phyloP scores from a whole-genome alignment of 2,113 vertebrate genomes.

The Amblyopsis rosae region DNA sequence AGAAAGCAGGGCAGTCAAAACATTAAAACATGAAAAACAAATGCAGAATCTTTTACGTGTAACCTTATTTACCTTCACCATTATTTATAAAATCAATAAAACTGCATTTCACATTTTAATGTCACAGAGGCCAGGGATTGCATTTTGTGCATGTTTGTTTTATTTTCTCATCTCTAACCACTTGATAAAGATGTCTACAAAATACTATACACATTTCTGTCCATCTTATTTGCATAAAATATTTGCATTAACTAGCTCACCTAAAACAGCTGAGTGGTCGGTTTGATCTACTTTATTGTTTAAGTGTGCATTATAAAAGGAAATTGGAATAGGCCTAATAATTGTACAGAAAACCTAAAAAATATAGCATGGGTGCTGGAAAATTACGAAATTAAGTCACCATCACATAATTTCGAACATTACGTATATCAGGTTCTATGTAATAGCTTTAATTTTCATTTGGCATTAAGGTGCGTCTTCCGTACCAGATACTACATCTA shows the following conservation, averaged over 20 bases:
- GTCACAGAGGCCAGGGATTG: constrained; percentile 34
- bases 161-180: constrained; percentile 9
- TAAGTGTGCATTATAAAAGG: too few relatives aligned
- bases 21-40: constrained; percentile 54
- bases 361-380: too few relatives aligned
- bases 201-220: constrained; percentile 19
- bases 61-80: constrained; percentile 65
- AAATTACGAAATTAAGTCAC: too few relatives aligned
- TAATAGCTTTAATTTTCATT: not conserved
- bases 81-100: constrained; percentile 68
- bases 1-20: constrained; percentile 69
- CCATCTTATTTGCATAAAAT: constrained; percentile 20
- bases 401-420: not conserved
- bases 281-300: too few relatives aligned
- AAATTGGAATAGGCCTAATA: too few relatives aligned
- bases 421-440: not conserved
- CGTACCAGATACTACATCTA: not conserved
- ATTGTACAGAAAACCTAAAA: too few relatives aligned
- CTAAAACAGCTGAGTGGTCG: not conserved
- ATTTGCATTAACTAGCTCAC: not conserved
- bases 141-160: constrained; percentile 13
- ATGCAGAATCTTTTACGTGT: constrained; percentile 55
- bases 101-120: constrained; percentile 49
- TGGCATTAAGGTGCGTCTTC: constrained; percentile 8
- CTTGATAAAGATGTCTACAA: constrained; percentile 29